phyloP scores from a whole-genome alignment of 1,140 invertebrate species.

The Paraescarpia echinospica region DNA sequence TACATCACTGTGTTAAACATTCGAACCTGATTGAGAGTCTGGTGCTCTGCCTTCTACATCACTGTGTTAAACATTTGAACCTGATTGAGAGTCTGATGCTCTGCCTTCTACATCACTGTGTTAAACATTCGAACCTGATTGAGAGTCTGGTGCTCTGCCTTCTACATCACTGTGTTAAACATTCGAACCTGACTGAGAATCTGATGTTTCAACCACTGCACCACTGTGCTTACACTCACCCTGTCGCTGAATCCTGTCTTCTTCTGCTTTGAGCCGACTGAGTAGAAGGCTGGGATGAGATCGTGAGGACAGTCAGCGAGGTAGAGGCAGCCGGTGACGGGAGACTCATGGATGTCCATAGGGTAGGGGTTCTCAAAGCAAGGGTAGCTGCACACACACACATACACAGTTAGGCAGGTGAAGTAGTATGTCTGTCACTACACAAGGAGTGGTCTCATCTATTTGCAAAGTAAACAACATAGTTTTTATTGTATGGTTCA shows the following conservation, averaged over 20 bases:
- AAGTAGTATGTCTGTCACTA: background rate
- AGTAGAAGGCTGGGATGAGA: conserved; percentile 91
- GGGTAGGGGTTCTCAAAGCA: conserved; percentile 99
- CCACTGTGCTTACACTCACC: conserved; percentile 56
- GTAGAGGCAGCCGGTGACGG: conserved; percentile 94
- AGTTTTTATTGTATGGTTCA: too few relatives aligned
- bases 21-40: too few relatives aligned
- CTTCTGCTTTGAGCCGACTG: conserved; percentile 75
- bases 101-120: too few relatives aligned
- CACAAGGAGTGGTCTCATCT: too few relatives aligned
- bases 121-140: too few relatives aligned
- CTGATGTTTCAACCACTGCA: background rate
- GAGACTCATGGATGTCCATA: conserved; percentile 98
- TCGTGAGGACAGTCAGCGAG: conserved; percentile 96
- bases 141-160: too few relatives aligned
- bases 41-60: too few relatives aligned
- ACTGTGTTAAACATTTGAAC: too few relatives aligned
- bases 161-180: too few relatives aligned
- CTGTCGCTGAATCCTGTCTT: conserved; percentile 87
- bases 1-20: too few relatives aligned
- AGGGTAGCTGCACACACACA: conserved; percentile 70
- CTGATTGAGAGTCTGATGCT: too few relatives aligned
- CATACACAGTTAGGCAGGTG: background rate
- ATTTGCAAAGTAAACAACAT: too few relatives aligned
- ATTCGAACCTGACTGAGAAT: background rate